Evolutionary conservation across 2,797 vertebrate genomes (phyloP), one percentile per base, ranked within the genome.

Genomic region (Delichon dasypus): DNA sequence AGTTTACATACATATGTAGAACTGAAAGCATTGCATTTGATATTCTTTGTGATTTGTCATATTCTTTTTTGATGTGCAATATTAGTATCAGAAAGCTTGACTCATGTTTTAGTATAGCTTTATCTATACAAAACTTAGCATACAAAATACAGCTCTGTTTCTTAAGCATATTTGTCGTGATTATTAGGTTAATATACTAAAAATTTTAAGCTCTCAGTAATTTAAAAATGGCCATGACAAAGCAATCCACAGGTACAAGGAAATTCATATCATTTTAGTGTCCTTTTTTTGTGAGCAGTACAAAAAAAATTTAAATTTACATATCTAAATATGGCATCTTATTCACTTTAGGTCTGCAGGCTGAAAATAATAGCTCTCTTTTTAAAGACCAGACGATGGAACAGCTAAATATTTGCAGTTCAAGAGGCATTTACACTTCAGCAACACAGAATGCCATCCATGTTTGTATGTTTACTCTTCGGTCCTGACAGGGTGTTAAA

Each of bases 401-500:
- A 23, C n/a, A 91, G 50, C 61, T 72, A 60, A 72, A 65, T 94
- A 87, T 82, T 91, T 90, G 62, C 32, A 74, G 70, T 78, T 86
- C 26, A 32, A 60, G 60, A 96, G 85, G 51, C 54, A 77, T 94
- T 96, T 95, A 73, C 53, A 45, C 74, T 88, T 38, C 51, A 77
- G 71, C 55, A 78, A 64, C 77, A 91, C 55, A 90, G 82, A 95
- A 94, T 94, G 80, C 57, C 75, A 66, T 91, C 38, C 47, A 29
- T 91, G 65, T 91, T 93, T 66, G 23, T 91, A 32, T 91, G 51
- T 96, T 96, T 95, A 42, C 57, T 94, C n/a, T 95, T 94, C 38
- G 71, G 50, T 73, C 38, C 47, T 88, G 72, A 81, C 89, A 91
- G 70, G 11, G 36, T 94, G 32, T 92, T 95, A 72, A 84, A 93